Evolutionary conservation across 2,888 invertebrate species (phyloP), one percentile per base, ranked within the genome.

Genomic region (Volucella zonaria): DNA sequence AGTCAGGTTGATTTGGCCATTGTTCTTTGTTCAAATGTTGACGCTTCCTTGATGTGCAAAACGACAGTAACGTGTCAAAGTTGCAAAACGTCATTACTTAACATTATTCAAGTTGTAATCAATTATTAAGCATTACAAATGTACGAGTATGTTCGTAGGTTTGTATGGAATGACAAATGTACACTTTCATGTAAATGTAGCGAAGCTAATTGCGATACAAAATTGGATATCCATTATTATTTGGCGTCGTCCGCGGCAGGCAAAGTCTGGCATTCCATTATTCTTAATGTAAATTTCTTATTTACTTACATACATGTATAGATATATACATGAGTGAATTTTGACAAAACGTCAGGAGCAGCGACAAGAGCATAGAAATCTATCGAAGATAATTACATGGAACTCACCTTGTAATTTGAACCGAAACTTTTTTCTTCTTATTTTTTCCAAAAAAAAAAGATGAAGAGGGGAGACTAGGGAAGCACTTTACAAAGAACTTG

Each of bases 351-450:
- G 73, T 81, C 85, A 85, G 71, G 52, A 81, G 58, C 81, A 86
- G 67, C 73, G 74, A 74, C 80, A 75, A 78, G 71, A 79, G 61
- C 54, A 71, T 52, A 64, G 59, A 85, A 71, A 85, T 68, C 67
- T 73, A 76, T 81, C 73, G 76, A 85, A 66, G 77, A 86, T 82
- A 86, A 86, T 86, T 86, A 86, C 78, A 87, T 86, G 87, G 87
- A 88, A 89, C 89, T 90, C 89, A 90, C 90, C 90, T 90, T 90
- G 91, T 91, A 91, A 91, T 90, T 91, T 90, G 89, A 91, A 89
- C 89, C 89, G 87, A 76, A 78, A 51, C 56, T 67, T 52, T 67
- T 76, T 49, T 62, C 38, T 23, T 67, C 58, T 61, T 67, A 6
- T 31, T 31, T 6, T 31, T 31, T 43, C 31, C 43, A 61, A 75